Evolutionary conservation across 2,797 vertebrate species (phyloP).

Genomic region (Gallirallus australis): DNA sequence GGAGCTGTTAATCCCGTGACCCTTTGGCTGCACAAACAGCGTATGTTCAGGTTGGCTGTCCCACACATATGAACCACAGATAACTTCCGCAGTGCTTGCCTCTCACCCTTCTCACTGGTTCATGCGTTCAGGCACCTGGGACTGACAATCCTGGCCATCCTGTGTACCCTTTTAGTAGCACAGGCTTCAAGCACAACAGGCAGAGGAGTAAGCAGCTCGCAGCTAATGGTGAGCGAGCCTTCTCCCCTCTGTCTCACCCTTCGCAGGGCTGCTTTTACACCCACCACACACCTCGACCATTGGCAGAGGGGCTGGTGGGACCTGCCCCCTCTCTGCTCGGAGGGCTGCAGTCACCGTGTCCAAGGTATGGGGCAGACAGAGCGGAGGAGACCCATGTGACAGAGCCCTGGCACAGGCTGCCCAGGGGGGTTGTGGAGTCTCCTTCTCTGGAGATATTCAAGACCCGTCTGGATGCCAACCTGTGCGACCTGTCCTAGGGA

Average conservation of each 20-base stretch:
- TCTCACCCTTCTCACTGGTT: neutral
- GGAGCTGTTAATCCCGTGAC: neutral
- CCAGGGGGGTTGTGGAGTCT: too few species aligned
- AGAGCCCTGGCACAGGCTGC: too few species aligned
- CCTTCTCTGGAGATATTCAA: too few species aligned
- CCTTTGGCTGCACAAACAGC: neutral
- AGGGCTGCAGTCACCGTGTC: accelerated
- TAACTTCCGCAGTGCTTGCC: neutral
- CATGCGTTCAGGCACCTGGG: neutral
- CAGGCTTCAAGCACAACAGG: neutral
- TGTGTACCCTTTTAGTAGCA: accelerated
- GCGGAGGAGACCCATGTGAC: neutral
- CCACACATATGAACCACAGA: neutral
- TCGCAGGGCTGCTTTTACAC: neutral
- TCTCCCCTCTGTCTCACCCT: neutral
- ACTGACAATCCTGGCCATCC: neutral
- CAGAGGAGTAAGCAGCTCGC: neutral
- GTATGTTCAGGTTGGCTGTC: neutral
- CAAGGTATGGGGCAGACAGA: neutral
- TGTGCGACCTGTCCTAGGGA: too few species aligned
- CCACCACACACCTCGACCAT: accelerated
- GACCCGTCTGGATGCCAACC: too few species aligned
- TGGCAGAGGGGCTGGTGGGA: neutral
- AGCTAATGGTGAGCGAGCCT: neutral
- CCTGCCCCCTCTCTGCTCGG: neutral